Evolutionary conservation across 1,140 invertebrate species (phyloP).

Genomic region (Lucilia cuprina): DNA sequence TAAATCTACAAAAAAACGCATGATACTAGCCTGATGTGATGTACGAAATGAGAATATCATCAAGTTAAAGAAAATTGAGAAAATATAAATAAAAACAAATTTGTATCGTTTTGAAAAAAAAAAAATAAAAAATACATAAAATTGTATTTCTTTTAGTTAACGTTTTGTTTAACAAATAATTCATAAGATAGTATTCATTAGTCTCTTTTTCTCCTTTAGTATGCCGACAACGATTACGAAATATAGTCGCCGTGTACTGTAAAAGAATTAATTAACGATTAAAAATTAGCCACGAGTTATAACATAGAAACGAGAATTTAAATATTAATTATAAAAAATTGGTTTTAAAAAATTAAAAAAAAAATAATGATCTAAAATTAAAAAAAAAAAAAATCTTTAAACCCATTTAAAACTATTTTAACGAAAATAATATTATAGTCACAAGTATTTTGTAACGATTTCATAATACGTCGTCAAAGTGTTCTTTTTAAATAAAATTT

Average conservation of each 20-base stretch:
- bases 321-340: not conserved
- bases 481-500: not conserved
- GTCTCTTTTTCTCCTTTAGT: constrained; percentile 9
- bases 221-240: constrained; percentile 34
- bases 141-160: constrained; percentile 25
- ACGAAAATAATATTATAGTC: not conserved
- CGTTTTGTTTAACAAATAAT: constrained; percentile 21
- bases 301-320: not conserved
- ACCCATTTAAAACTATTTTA: not conserved
- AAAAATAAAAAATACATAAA: not conserved
- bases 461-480: constrained; percentile 24
- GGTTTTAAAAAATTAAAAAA: not conserved
- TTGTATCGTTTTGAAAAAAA: constrained; percentile 20
- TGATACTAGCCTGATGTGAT: not conserved
- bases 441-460: constrained; percentile 30
- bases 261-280: not conserved
- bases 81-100: not conserved
- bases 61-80: not conserved
- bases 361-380: not conserved
- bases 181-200: constrained; percentile 15
- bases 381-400: not conserved
- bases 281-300: not conserved
- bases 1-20: not conserved
- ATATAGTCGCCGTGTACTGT: constrained; percentile 24
- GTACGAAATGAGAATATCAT: not conserved